phyloP scores from a whole-genome alignment of 2,888 invertebrate genomes.

The Lithophane leautieri region DNA sequence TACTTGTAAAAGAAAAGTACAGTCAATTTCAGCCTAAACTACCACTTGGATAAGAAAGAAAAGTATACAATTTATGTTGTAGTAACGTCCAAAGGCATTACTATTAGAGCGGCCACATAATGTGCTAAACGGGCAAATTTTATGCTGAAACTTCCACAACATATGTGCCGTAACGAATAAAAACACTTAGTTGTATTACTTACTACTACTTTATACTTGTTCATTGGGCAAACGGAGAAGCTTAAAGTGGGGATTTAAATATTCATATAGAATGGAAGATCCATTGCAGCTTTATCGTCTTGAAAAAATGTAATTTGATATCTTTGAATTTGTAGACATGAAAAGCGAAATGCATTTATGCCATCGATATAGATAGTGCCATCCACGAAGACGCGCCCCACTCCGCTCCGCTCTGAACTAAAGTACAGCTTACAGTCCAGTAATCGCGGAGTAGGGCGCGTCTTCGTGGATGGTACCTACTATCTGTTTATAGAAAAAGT shows the following conservation, averaged over 20 bases:
- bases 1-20: neutral
- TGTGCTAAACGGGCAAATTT: constrained; percentile 38
- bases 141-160: constrained; percentile 42
- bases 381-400: too few relatives aligned
- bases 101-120: constrained; percentile 33
- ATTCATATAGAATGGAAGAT: neutral
- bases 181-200: constrained; percentile 27
- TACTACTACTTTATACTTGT: constrained; percentile 3
- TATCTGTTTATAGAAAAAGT: neutral
- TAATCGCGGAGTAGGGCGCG: too few relatives aligned
- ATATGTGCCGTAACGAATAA: constrained; percentile 35
- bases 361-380: neutral
- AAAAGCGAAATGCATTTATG: neutral
- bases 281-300: neutral
- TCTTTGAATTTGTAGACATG: neutral
- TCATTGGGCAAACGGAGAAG: constrained; percentile 9
- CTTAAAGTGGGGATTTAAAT: constrained; percentile 1
- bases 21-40: constrained; percentile 6
- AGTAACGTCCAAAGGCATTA: constrained; percentile 31
- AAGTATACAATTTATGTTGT: constrained; percentile 29
- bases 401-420: too few relatives aligned
- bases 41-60: constrained; percentile 4
- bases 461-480: too few relatives aligned
- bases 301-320: neutral
- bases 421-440: too few relatives aligned